Evolutionary conservation across 2,888 invertebrate genomes (phyloP), one percentile per base, ranked within the genome.

Genomic region (Cerastoderma edule): DNA sequence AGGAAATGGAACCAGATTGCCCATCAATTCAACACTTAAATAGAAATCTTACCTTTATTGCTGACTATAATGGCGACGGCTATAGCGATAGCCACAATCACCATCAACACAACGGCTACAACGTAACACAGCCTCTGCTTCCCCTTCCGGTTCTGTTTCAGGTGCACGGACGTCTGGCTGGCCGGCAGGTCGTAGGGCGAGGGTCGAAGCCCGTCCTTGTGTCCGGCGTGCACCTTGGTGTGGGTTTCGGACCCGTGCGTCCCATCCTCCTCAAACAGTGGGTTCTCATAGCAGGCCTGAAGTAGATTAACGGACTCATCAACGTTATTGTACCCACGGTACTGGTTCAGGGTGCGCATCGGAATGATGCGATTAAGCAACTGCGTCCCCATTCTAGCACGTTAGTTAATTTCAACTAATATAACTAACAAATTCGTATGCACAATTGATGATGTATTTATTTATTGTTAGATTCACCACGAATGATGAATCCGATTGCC

Each of bases 231-330:
- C 30, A 75, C 57, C 57, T 76, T 80, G 10, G 75, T 78, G 24
- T 76, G 72, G 67, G 69, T 70, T 46, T 78, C 71, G 65, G 75
- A 35, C 44, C 74, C 67, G 68, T 80, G 73, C 64, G 74, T 65
- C 50, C 83, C 71, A 33, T 87, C 86, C 69, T 88, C 87, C 66
- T 86, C 84, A 65, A 89, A 89, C 67, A 89, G 80, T 30, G 88
- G 87, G 81, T 89, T 89, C 79, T 89, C 89, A 75, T 89, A 89
- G 73, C 89, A 89, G 24, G 89, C 89, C 89, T 89, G 89, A 73
- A 89, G 87, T 78, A 89, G 83, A 87, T 83, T 88, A 67, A 88
- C 80, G 83, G 79, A 81, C 72, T 89, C 88, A 72, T 88, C 88
- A 77, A 83, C 84, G 70, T 80, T 71, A 78, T 80, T 65, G 83